Evolutionary conservation across 2,888 invertebrate species (phyloP).

Genomic region (Galeruca laticollis): DNA sequence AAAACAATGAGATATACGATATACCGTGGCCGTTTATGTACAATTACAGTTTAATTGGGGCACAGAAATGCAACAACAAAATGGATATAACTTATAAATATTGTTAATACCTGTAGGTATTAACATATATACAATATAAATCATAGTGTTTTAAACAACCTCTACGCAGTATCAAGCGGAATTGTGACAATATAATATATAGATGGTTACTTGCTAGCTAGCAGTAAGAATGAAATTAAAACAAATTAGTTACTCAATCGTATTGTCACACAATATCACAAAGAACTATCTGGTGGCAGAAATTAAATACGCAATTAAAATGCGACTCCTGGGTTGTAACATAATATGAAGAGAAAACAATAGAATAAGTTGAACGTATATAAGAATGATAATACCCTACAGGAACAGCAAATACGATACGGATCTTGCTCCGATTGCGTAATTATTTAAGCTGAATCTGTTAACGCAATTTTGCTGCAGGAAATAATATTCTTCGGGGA

Average conservation of each 20-base stretch:
- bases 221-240: constrained; percentile 13
- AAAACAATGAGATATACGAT: constrained; percentile 25
- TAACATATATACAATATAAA: constrained; percentile 20
- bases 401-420: constrained; percentile 30
- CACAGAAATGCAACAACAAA: constrained; percentile 18
- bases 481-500: background rate
- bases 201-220: constrained; percentile 13
- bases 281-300: constrained; percentile 30
- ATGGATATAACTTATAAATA: constrained; percentile 27
- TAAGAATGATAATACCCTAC: constrained; percentile 26
- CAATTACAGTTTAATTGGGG: constrained; percentile 28
- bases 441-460: constrained; percentile 15
- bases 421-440: constrained; percentile 31
- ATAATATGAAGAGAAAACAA: constrained; percentile 28
- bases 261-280: constrained; percentile 30
- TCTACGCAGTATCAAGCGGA: constrained; percentile 14
- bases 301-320: constrained; percentile 31
- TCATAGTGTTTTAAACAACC: constrained; percentile 23
- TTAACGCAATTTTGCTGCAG: background rate
- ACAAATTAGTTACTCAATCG: constrained; percentile 23
- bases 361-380: constrained; percentile 26
- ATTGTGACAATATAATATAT: constrained; percentile 25
- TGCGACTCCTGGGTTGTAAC: constrained; percentile 28
- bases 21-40: constrained; percentile 16
- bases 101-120: constrained; percentile 23